phyloP scores from a whole-genome alignment of 1,140 invertebrate genomes.

The Drosophila pseudoananassae region DNA sequence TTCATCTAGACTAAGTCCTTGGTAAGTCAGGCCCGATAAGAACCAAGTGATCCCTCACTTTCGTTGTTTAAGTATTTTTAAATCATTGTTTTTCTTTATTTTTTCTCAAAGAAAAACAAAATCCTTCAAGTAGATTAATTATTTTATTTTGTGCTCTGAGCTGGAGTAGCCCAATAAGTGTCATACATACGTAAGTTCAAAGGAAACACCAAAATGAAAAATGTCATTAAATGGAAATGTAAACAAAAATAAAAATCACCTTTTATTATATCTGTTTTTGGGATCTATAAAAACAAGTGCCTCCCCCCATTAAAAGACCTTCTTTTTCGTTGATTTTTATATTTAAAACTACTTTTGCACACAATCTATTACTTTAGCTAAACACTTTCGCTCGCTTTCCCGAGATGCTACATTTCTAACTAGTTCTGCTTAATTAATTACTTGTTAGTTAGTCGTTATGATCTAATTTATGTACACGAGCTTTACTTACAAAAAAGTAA shows the following conservation, averaged over 20 bases:
- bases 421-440: constrained; percentile 49
- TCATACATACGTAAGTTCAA: constrained; percentile 44
- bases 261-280: neutral
- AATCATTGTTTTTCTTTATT: constrained; percentile 34
- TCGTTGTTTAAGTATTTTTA: constrained; percentile 39
- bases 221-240: constrained; percentile 45
- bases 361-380: constrained; percentile 65
- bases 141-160: constrained; percentile 26
- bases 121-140: constrained; percentile 17
- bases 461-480: constrained; percentile 63
- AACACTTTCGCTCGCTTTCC: constrained; percentile 29
- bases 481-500: constrained; percentile 65
- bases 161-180: constrained; percentile 23
- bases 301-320: neutral
- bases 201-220: constrained; percentile 60
- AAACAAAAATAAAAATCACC: neutral
- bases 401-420: constrained; percentile 34
- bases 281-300: too few relatives aligned
- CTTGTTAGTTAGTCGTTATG: constrained; percentile 30
- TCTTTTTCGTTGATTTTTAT: constrained; percentile 35
- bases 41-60: constrained; percentile 12
- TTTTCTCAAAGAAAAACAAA: constrained; percentile 69
- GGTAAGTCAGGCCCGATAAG: constrained; percentile 14
- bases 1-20: constrained; percentile 24
- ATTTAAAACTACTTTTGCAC: constrained; percentile 61